Evolutionary conservation across 2,797 vertebrate species (phyloP), one percentile per base, ranked within the genome.

Genomic region (Gymnoscopelus braueri): DNA sequence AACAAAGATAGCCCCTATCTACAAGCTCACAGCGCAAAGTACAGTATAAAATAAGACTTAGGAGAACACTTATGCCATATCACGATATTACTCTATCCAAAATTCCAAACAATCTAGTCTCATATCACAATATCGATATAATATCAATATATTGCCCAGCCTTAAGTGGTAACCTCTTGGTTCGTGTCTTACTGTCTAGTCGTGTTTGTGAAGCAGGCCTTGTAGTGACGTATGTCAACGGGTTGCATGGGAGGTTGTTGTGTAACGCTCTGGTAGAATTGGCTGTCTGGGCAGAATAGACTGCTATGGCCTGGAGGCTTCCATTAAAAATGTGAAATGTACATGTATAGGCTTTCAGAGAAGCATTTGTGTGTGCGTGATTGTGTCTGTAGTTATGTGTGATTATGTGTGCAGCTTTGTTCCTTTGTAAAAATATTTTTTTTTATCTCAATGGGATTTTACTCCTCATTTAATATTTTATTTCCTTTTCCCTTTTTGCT

Each of bases 301-400:
- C 48, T 67, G 44, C 60, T 49, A 35, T 48, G 29, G 65, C 74
- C 81, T 64, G 19, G 4, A 81, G 88, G 89, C 80, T 3, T 72
- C 89, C 87, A 88, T 90, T 91, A 91, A 71, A 72, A 74, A 35
- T 80, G 76, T 80, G 69, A 69, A 72, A 58, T 26, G 63, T 2
- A 0, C 3, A 58, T 26, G 63, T 2, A 0, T 5, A 53, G 69
- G 61, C 71, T 81, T 76, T 77, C 60, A 71, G 72, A 6, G 56
- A 64, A n/a, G 15, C 59, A 23, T n/a, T 63, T 61, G 49, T 13
- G 57, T 48, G 67, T 32, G 39, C 13, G 5, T 63, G 32, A 8
- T 29, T 35, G 44, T 13, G 14, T 29, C 1, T 62, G 13, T 13
- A 11, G 35, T 50, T 58, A 14, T 56, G 24, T 2, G 44, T 1